These are phyloP conservation scores for Chascanopsetta lugubris DNA, from an alignment of 2,113 vertebrate species.

Conservation along the genomic window DNA sequence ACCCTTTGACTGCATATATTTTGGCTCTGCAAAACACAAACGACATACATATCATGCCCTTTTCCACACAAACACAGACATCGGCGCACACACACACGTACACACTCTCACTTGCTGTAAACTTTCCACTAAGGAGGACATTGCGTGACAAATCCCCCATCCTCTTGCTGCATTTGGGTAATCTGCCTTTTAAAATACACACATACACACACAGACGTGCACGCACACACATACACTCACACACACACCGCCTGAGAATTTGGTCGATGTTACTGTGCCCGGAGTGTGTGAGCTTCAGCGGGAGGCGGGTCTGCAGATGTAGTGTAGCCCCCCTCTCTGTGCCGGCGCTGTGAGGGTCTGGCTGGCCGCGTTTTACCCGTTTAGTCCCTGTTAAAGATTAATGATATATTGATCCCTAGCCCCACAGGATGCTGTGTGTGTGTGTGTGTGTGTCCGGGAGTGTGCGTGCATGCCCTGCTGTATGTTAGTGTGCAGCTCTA, in stretches of 20 bases:
- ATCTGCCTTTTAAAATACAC: constrained; percentile 76
- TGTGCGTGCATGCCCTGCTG: background rate
- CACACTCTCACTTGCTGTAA: constrained; percentile 44
- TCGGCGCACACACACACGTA: background rate
- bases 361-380: constrained; percentile 67
- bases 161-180: constrained; percentile 74
- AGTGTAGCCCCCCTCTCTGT: constrained; percentile 80
- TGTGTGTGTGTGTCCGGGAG: constrained; percentile 5
- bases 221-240: constrained; percentile 41
- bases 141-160: constrained; percentile 76
- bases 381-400: constrained; percentile 82
- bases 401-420: constrained; percentile 78
- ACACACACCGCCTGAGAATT: constrained; percentile 59
- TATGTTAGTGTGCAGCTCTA: constrained; percentile 22
- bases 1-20: constrained; percentile 76
- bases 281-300: constrained; percentile 69
- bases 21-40: constrained; percentile 61
- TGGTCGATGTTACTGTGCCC: constrained; percentile 60
- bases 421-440: constrained; percentile 55
- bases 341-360: constrained; percentile 64
- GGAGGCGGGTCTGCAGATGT: constrained; percentile 76
- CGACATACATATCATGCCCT: constrained; percentile 47
- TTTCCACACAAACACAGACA: constrained; percentile 24
- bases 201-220: constrained; percentile 31
- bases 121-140: constrained; percentile 72